phyloP scores from a whole-genome alignment of 2,888 invertebrate genomes.

The Drosophila falleni region DNA sequence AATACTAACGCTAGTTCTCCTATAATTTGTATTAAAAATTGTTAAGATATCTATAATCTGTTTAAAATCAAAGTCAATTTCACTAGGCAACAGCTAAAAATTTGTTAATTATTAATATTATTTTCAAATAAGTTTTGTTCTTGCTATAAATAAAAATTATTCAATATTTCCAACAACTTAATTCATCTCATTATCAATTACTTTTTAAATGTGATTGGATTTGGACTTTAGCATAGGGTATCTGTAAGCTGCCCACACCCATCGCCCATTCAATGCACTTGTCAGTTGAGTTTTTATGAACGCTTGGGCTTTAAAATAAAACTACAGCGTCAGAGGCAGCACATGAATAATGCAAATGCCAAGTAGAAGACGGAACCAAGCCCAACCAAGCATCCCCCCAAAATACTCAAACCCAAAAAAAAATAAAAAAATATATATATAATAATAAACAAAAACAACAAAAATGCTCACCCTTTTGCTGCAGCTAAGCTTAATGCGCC shows the following conservation, averaged over 20 bases:
- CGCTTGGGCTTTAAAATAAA: constrained; percentile 72
- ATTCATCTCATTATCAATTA: not conserved
- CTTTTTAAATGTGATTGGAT: not conserved
- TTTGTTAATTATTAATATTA: too few species aligned
- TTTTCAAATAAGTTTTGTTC: too few species aligned
- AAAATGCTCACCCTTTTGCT: constrained; percentile 27
- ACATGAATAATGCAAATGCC: constrained; percentile 76
- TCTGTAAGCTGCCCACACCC: constrained; percentile 22
- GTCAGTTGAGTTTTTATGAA: constrained; percentile 72
- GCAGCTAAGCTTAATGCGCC: constrained; percentile 66
- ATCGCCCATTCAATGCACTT: constrained; percentile 62
- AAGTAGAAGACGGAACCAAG: constrained; percentile 44
- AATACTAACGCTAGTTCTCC: too few species aligned
- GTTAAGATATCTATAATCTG: too few species aligned
- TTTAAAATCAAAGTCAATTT: too few species aligned
- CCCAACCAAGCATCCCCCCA: constrained; percentile 10
- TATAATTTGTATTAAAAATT: too few species aligned
- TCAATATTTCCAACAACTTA: too few species aligned
- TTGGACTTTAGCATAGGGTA: constrained; percentile 41
- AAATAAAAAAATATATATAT: too few species aligned
- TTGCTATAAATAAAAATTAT: too few species aligned
- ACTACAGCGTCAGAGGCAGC: constrained; percentile 59
- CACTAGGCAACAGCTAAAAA: too few species aligned
- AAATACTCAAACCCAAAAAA: constrained; percentile 10
- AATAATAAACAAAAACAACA: constrained; percentile 12